These are phyloP conservation scores for silkworm (Bombyx mori) DNA, from an alignment of 1,140 invertebrate genomes.

Conservation along the genomic window ASM3026992v2 NC_085112.1:6431001-6431500, in stretches of 20 bases:
- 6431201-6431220: too few species aligned
- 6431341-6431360: background rate
- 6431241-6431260: too few species aligned
- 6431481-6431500: conserved; percentile 22
- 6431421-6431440: conserved; percentile 12
- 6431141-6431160: too few species aligned
- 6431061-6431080: conserved; percentile 39
- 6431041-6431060: conserved; percentile 30
- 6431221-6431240: too few species aligned
- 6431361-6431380: conserved; percentile 12
- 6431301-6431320: too few species aligned
- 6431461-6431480: conserved; percentile 12
- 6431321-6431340: background rate
- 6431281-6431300: too few species aligned
- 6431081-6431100: conserved; percentile 25
- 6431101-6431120: background rate
- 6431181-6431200: too few species aligned
- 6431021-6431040: conserved; percentile 49
- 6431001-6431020: conserved; percentile 55
- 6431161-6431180: too few species aligned
- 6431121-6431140: background rate
- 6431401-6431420: conserved; percentile 12
- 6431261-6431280: too few species aligned
- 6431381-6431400: conserved; percentile 12
- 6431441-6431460: conserved; percentile 10